phyloP scores from a whole-genome alignment of 2,113 vertebrate genomes.

The Oenanthe oenanthe region DNA sequence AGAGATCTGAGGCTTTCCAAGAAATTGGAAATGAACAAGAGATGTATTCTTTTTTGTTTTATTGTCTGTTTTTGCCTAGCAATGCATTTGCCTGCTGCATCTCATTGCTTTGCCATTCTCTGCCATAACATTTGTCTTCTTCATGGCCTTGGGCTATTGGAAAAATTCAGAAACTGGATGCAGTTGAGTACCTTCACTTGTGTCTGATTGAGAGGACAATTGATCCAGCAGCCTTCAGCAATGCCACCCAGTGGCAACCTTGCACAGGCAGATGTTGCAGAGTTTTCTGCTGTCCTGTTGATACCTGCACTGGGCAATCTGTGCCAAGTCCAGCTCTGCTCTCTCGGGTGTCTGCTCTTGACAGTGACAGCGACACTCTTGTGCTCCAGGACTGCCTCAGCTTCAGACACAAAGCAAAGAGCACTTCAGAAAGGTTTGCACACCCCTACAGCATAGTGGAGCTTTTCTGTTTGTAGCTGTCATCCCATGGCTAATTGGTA shows the following conservation, averaged over 20 bases:
- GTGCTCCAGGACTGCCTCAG: background rate
- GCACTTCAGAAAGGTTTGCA: background rate
- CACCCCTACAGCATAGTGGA: background rate
- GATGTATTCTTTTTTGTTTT: background rate
- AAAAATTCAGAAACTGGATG: background rate
- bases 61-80: background rate
- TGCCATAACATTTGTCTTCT: background rate
- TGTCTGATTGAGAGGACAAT: background rate
- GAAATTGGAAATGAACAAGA: background rate
- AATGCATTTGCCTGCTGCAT: background rate
- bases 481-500: accelerated
- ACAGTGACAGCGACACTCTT: accelerated
- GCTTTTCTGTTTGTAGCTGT: background rate
- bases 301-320: background rate
- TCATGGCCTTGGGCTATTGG: background rate
- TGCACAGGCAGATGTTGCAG: background rate
- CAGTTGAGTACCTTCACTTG: background rate
- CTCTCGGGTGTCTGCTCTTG: accelerated
- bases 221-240: background rate
- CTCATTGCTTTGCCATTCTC: background rate
- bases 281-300: background rate
- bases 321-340: background rate
- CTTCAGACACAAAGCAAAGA: background rate
- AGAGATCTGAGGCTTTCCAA: background rate
- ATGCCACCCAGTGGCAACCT: constrained; percentile 44